phyloP scores from a whole-genome alignment of 2,888 invertebrate genomes.

The Monoplex corrugatus region DNA sequence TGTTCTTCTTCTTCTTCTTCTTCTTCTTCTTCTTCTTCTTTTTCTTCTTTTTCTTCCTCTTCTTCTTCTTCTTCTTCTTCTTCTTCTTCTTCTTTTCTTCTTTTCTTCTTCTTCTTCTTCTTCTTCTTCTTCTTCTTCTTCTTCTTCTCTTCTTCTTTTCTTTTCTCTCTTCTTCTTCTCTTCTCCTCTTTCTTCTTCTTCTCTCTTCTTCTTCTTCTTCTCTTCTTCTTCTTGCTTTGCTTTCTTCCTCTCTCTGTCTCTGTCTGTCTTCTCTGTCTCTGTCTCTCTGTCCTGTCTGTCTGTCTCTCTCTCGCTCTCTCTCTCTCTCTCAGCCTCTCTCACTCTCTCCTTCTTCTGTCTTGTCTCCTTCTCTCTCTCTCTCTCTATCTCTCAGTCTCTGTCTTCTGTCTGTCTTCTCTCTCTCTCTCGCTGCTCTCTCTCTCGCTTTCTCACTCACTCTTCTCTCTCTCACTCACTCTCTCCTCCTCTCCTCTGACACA shows the following conservation, averaged over 20 bases:
- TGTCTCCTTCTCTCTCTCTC: no score
- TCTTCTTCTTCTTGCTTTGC: conserved; percentile 6
- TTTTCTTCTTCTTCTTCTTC: no score
- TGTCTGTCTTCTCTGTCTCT: background rate
- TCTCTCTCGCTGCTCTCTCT: no score
- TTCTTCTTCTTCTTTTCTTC: no score
- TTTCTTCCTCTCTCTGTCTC: background rate
- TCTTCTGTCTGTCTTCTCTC: no score
- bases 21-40: background rate
- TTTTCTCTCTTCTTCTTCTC: background rate
- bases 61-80: no score
- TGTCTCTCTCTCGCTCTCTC: background rate
- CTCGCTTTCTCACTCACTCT: no score
- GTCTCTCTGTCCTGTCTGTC: background rate
- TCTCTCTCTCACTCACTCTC: conserved; percentile 17
- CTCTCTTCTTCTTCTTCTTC: background rate
- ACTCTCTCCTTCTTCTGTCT: background rate
- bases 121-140: no score
- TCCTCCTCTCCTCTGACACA: background rate
- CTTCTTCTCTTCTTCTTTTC: background rate
- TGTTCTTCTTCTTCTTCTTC: background rate
- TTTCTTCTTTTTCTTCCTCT: no score
- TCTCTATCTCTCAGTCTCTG: no score
- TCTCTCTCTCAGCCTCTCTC: background rate
- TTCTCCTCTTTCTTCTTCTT: background rate